phyloP scores from a whole-genome alignment of 2,797 vertebrate species.

The Karalla daura region DNA sequence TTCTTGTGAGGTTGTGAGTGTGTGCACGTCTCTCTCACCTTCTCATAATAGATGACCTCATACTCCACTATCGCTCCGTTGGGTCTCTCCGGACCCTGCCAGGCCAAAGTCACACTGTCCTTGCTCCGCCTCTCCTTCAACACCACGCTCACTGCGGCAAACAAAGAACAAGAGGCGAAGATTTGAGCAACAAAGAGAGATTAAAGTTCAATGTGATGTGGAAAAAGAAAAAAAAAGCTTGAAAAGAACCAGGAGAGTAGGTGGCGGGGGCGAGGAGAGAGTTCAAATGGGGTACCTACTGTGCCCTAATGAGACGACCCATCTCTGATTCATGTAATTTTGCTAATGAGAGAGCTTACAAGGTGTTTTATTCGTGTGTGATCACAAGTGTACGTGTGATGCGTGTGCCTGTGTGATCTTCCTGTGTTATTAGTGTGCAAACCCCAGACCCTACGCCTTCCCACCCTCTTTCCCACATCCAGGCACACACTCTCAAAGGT shows the following conservation, averaged over 20 bases:
- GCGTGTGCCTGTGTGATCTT: slow-evolving; percentile 28
- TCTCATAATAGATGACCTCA: slow-evolving; percentile 90
- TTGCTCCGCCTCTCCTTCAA: slow-evolving; percentile 88
- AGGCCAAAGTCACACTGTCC: slow-evolving; percentile 89
- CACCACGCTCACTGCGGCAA: slow-evolving; percentile 84
- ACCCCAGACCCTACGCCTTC: slow-evolving; percentile 26
- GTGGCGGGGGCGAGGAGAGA: background rate
- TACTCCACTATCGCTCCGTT: slow-evolving; percentile 86
- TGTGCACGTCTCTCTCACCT: slow-evolving; percentile 75
- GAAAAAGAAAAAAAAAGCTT: background rate
- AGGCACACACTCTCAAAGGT: slow-evolving; percentile 16
- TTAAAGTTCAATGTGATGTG: slow-evolving; percentile 7
- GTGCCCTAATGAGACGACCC: slow-evolving; percentile 29
- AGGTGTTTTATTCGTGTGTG: slow-evolving; percentile 51
- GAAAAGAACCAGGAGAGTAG: background rate
- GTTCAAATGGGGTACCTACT: slow-evolving; percentile 35
- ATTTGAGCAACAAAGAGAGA: slow-evolving; percentile 11
- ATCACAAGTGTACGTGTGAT: slow-evolving; percentile 25
- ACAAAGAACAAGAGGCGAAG: slow-evolving; percentile 8
- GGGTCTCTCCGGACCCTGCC: slow-evolving; percentile 87
- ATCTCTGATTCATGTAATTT: slow-evolving; percentile 31
- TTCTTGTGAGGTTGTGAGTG: background rate
- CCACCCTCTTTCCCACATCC: background rate
- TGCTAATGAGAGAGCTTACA: slow-evolving; percentile 53
- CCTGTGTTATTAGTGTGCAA: slow-evolving; percentile 19